phyloP scores from a whole-genome alignment of 2,113 vertebrate genomes.

The Diadophis punctatus region DNA sequence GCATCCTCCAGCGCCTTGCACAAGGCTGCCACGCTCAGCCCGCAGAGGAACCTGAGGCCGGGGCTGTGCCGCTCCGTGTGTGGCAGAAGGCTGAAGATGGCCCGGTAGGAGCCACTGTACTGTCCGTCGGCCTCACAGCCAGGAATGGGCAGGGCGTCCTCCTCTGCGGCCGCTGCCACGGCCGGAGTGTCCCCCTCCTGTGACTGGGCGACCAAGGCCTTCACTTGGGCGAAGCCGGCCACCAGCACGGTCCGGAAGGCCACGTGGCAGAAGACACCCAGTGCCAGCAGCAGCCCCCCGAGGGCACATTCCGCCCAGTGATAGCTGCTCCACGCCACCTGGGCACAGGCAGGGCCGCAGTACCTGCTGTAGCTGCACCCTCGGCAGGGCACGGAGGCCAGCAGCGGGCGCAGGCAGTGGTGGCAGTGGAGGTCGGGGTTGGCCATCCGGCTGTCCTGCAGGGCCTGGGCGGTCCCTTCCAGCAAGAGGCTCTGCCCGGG shows the following conservation, averaged over 20 bases:
- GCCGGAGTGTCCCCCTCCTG: background rate
- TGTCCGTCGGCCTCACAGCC: constrained; percentile 49
- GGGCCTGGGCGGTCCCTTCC: constrained; percentile 10
- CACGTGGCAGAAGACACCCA: constrained; percentile 83
- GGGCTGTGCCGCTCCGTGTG: constrained; percentile 75
- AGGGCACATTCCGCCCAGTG: constrained; percentile 83
- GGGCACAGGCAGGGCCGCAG: constrained; percentile 76
- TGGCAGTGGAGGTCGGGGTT: constrained; percentile 81
- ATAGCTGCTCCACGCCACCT: constrained; percentile 79
- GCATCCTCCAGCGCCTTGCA: constrained; percentile 68
- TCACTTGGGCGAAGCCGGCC: constrained; percentile 71
- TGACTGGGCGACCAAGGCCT: constrained; percentile 34
- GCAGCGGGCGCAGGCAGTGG: constrained; percentile 73
- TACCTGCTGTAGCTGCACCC: constrained; percentile 85
- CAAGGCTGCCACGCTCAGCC: constrained; percentile 74
- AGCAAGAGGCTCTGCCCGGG: constrained; percentile 63
- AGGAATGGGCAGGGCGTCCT: constrained; percentile 26
- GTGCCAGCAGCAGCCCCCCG: constrained; percentile 70
- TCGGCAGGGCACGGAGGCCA: constrained; percentile 74
- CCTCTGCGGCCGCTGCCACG: background rate
- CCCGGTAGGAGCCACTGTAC: constrained; percentile 73
- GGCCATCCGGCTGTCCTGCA: constrained; percentile 42
- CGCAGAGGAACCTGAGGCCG: constrained; percentile 77
- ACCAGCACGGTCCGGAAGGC: constrained; percentile 81
- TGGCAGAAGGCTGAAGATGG: constrained; percentile 79